Percentiles rank a stretch among this genome's conserved stretches.
Conservation (phyloP, 2,113 vertebrate genomes). For the Hystrix cristata region DNA sequence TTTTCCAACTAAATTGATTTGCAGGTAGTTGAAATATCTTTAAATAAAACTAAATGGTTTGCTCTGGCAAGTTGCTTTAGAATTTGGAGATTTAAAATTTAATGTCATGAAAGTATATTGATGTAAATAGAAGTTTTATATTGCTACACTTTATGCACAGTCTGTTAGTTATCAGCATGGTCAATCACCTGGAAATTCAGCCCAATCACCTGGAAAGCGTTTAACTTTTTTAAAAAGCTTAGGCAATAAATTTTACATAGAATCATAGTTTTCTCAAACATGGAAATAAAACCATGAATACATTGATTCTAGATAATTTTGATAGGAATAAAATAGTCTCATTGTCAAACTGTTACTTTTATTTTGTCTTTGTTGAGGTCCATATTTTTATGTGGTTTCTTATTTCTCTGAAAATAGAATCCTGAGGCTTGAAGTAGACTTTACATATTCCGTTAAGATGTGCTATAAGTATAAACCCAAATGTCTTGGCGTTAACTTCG, state of each 20-base stretch:
- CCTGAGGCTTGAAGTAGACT: slow-evolving; percentile 5
- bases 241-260: background rate
- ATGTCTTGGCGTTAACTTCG: background rate
- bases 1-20: slow-evolving; percentile 58
- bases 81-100: slow-evolving; percentile 46
- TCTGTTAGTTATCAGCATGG: background rate
- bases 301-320: slow-evolving; percentile 35
- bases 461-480: background rate
- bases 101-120: background rate
- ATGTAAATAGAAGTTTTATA: background rate
- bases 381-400: slow-evolving; percentile 16
- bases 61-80: background rate
- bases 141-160: background rate
- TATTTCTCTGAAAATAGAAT: slow-evolving; percentile 31
- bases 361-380: slow-evolving; percentile 14
- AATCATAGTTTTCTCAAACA: slow-evolving; percentile 42
- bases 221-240: background rate
- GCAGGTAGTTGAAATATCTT: background rate
- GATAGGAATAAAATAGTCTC: slow-evolving; percentile 36
- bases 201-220: background rate
- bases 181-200: background rate
- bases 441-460: background rate
- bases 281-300: slow-evolving; percentile 5
- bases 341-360: slow-evolving; percentile 14
- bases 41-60: slow-evolving; percentile 28